A percentile compares a stretch with the other conserved stretches of the same genome.
Conservation (phyloP, 2,888 invertebrate genomes). For the Tenthredo scrophulariae region DNA sequence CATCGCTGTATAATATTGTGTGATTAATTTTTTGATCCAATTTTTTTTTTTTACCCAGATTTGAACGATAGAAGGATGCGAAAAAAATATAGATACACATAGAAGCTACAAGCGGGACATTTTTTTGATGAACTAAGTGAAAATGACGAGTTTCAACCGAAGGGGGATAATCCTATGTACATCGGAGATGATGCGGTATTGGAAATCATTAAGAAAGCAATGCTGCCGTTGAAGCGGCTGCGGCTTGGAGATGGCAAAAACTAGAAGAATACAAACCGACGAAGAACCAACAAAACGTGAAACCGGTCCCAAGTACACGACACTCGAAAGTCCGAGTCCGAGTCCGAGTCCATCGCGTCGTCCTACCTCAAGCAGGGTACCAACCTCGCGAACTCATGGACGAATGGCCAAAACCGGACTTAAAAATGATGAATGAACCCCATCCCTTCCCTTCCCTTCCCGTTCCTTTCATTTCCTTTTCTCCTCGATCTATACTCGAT, state of each 20-base stretch:
- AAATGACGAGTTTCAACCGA: not conserved
- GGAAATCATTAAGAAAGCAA: constrained; percentile 43
- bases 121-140: not conserved
- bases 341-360: constrained; percentile 33
- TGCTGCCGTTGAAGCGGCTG: constrained; percentile 10
- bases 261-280: constrained; percentile 53
- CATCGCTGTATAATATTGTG: too few relatives aligned
- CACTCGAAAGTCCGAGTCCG: constrained; percentile 50
- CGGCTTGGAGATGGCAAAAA: constrained; percentile 39
- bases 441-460: not conserved
- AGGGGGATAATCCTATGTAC: not conserved
- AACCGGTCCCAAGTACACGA: constrained; percentile 49
- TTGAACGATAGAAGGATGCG: too few relatives aligned
- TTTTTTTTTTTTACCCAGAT: too few relatives aligned
- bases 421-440: not conserved
- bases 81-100: not conserved
- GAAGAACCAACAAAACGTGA: constrained; percentile 51
- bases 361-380: constrained; percentile 47
- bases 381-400: constrained; percentile 22
- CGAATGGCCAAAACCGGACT: constrained; percentile 24
- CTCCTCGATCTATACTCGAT: not conserved
- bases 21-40: not conserved
- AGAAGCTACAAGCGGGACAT: too few relatives aligned
- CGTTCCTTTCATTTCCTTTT: not conserved
- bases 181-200: constrained; percentile 7